A percentile compares a stretch with the other conserved stretches of the same genome.
These are phyloP conservation scores for Lerema accius DNA, from an alignment of 1,140 invertebrate species.

Conservation along the genomic window DNA sequence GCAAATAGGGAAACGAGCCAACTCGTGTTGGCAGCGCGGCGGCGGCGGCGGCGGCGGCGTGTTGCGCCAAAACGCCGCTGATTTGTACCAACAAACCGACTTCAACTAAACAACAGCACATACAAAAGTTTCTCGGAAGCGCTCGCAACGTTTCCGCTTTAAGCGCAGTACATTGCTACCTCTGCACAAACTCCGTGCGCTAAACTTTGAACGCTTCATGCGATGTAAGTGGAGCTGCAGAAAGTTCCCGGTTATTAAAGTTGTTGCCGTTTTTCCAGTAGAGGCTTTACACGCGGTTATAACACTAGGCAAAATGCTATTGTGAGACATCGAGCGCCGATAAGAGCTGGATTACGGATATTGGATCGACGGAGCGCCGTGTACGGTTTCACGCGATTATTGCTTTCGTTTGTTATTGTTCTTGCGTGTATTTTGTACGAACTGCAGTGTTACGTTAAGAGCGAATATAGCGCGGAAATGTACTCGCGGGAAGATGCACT, in stretches of 20 bases:
- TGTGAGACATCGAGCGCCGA: background rate
- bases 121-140: background rate
- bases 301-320: conserved; percentile 1
- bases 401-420: background rate
- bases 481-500: too few species aligned
- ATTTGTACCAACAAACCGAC: conserved; percentile 5
- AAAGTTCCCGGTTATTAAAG: background rate
- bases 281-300: background rate
- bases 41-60: too few species aligned
- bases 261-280: background rate
- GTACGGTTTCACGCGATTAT: background rate
- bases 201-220: background rate
- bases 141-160: background rate
- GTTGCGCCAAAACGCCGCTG: conserved; percentile 21
- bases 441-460: background rate
- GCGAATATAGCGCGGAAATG: too few species aligned
- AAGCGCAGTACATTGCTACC: background rate
- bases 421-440: background rate
- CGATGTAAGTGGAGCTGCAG: background rate
- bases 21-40: conserved; percentile 28
- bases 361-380: background rate
- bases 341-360: background rate
- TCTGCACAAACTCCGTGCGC: background rate
- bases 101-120: background rate
- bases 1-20: conserved; percentile 33